These are phyloP conservation scores for Eueides isabella DNA, from an alignment of 1,140 invertebrate genomes.

Conservation along the genomic window DNA sequence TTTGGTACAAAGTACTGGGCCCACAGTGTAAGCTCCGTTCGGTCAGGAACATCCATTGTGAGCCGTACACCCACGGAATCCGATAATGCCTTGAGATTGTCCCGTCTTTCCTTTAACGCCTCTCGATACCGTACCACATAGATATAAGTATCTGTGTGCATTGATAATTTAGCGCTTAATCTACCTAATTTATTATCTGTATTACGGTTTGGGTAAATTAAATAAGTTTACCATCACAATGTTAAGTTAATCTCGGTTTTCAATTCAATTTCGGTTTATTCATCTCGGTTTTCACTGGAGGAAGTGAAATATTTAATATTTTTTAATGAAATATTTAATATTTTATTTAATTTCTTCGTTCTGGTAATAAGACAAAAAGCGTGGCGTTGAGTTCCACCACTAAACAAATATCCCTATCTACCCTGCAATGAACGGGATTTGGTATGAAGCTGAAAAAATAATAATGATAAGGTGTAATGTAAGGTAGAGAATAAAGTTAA, in stretches of 20 bases:
- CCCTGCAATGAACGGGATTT: no score
- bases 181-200: constrained; percentile 13
- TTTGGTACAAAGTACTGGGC: constrained; percentile 78
- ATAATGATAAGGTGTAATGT: no score
- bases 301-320: no score
- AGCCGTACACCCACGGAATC: constrained; percentile 70
- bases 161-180: constrained; percentile 46
- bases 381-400: no score
- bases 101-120: constrained; percentile 78
- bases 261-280: neutral
- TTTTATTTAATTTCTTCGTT: no score
- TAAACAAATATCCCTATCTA: no score
- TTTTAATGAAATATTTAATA: no score
- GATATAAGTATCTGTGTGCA: constrained; percentile 43
- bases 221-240: neutral
- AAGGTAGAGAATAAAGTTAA: no score
- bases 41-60: constrained; percentile 76
- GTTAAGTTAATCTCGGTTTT: neutral
- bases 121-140: constrained; percentile 58
- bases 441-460: no score
- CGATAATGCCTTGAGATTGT: constrained; percentile 80
- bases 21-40: constrained; percentile 69
- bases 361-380: no score
- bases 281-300: no score
- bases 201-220: neutral